Conservation (phyloP, 2,113 vertebrate species). For the Cynopterus brachyotis region DNA sequence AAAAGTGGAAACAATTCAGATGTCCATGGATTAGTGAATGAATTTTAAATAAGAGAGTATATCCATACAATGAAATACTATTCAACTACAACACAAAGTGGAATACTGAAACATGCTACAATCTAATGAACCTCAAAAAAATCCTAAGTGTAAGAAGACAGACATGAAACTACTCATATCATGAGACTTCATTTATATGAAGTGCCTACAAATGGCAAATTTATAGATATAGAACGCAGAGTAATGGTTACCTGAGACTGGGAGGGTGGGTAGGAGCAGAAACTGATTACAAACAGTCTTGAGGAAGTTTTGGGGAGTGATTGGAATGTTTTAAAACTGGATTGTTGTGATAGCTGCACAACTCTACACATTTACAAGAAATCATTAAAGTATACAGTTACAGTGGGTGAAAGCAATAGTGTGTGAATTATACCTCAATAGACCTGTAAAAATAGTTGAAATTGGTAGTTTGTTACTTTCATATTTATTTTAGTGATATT, state of each 20-base stretch:
- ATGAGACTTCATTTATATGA: background rate
- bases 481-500: background rate
- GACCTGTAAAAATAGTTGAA: background rate
- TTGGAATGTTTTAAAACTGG: background rate
- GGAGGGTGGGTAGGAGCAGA: background rate
- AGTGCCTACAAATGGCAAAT: background rate
- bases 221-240: background rate
- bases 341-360: background rate
- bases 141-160: background rate
- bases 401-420: background rate
- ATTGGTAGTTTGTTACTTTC: background rate
- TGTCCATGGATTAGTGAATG: background rate
- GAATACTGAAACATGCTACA: no score
- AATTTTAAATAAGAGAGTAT: background rate
- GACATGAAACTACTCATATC: background rate
- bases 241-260: background rate
- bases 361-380: background rate
- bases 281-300: background rate
- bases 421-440: background rate
- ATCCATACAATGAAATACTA: background rate
- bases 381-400: background rate
- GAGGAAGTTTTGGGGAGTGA: background rate
- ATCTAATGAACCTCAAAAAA: background rate
- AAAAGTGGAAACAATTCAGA: background rate
- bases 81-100: background rate